phyloP scores from a whole-genome alignment of 2,113 vertebrate genomes.

The Castor canadensis region DNA sequence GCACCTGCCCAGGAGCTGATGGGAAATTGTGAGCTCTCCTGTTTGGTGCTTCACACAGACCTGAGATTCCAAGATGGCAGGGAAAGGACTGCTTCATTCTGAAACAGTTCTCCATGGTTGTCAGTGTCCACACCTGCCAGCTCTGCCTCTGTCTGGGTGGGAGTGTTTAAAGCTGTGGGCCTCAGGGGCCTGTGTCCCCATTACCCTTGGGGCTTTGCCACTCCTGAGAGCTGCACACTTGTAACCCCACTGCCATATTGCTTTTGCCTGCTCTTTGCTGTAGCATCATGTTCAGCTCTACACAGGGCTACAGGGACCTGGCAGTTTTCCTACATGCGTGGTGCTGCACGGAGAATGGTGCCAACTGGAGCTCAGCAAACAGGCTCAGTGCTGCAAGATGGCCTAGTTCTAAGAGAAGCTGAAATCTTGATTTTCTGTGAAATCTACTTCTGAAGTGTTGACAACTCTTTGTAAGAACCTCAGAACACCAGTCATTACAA shows the following conservation, averaged over 20 bases:
- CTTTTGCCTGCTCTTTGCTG: not conserved
- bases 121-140: not conserved
- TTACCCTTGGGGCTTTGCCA: not conserved
- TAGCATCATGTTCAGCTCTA: not conserved
- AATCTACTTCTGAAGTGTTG: not conserved
- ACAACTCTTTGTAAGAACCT: not conserved
- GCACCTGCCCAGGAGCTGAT: not conserved
- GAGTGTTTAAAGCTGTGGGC: not conserved
- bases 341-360: not conserved
- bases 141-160: not conserved
- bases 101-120: not conserved
- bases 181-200: accelerated
- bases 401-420: not conserved
- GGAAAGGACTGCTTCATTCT: not conserved
- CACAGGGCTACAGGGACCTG: not conserved
- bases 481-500: not conserved
- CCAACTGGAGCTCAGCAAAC: not conserved
- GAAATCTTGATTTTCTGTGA: not conserved
- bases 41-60: not conserved
- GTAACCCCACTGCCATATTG: not conserved
- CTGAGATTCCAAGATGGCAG: not conserved
- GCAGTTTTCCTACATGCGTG: not conserved
- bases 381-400: not conserved
- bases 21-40: not conserved
- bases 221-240: not conserved